Conservation (phyloP, 1,140 invertebrate genomes). For the Bombus waltoni region DNA sequence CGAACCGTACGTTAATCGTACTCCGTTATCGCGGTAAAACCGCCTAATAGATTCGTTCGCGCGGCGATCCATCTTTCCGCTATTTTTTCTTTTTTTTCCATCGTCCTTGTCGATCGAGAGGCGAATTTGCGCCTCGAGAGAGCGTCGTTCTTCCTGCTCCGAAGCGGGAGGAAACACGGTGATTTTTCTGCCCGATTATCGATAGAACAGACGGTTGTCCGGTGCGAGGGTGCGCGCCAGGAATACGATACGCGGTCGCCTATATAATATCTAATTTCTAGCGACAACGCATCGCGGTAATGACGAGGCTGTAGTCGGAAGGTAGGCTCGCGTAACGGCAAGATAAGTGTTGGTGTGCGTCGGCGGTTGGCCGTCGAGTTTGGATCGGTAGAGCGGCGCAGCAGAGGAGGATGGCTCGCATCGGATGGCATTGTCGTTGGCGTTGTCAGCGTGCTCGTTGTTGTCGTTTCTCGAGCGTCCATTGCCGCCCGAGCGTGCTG, state of each 20-base stretch:
- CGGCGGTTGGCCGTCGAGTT: slow-evolving; percentile 46
- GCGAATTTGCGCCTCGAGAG: background rate
- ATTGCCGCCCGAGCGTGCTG: slow-evolving; percentile 47
- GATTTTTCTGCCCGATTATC: background rate
- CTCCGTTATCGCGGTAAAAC: background rate
- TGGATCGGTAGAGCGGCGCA: slow-evolving; percentile 20
- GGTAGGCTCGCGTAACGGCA: slow-evolving; percentile 60
- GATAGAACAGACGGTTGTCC: background rate
- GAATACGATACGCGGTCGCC: slow-evolving; percentile 49
- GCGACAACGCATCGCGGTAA: slow-evolving; percentile 63
- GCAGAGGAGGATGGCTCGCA: slow-evolving; percentile 48
- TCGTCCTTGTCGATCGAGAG: too few relatives aligned
- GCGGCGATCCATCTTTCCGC: background rate
- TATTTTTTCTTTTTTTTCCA: background rate
- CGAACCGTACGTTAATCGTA: slow-evolving; percentile 40
- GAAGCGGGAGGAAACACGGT: background rate
- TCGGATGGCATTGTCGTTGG: slow-evolving; percentile 63
- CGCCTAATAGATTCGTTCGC: slow-evolving; percentile 31
- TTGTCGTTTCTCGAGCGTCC: slow-evolving; percentile 75
- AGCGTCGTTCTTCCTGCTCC: background rate
- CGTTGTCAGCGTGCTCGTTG: slow-evolving; percentile 73
- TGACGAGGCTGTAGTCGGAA: slow-evolving; percentile 63
- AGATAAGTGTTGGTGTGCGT: slow-evolving; percentile 56
- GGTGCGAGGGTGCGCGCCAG: background rate
- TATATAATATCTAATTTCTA: slow-evolving; percentile 66